Base-by-base conservation (phyloP, 2,888 invertebrate species). In the Acanthosepion pharaonis region DNA sequence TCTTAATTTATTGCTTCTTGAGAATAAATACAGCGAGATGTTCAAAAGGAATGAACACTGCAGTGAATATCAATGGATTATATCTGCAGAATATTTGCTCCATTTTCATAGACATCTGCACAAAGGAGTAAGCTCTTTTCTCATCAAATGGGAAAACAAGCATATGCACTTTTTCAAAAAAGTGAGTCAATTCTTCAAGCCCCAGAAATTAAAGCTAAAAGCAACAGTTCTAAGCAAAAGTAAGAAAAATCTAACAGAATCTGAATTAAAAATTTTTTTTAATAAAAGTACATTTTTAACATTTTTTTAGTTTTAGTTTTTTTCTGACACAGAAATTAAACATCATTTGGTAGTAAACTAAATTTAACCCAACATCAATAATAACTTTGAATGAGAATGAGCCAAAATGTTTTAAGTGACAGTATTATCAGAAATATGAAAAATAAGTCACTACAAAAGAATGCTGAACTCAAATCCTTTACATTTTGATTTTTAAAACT, bases 271-370 rank as follows among this genome's bases (percentile, higher is more conserved):
- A 64, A 64, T 33, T 33, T 33, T 33, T 33, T 33, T 33, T 33
- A 33, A 23, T 6, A 59, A n/a, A n/a, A 11, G 15, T n/a, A n/a
- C 15, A 9, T n/a, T 64, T 64, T 33, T 15, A 55, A 55, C 15
- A 55, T 64, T 64, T 64, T 78, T n/a, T n/a, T 33, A 33, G 33
- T 33, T 33, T 33, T n/a, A n/a, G n/a, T n/a, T 33, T 78, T 78
- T 78, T n/a, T 78, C 78, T n/a, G n/a, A n/a, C n/a, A 78, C n/a
- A 78, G 78, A 78, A 78, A 78, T n/a, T n/a, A 78, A n/a, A 78
- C 6, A 78, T 78, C n/a, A 78, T n/a, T 78, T n/a, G n/a, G n/a
- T 78, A n/a, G n/a, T 64, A 78, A 78, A 78, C 11, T 28, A n/a
- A 78, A 78, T 78, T 78, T n/a, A 78, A 9, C n/a, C n/a, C n/a